These are phyloP conservation scores for Platygyra sinensis DNA, from an alignment of 64 coral and sea anemone genomes.

Conservation along the genomic window DNA sequence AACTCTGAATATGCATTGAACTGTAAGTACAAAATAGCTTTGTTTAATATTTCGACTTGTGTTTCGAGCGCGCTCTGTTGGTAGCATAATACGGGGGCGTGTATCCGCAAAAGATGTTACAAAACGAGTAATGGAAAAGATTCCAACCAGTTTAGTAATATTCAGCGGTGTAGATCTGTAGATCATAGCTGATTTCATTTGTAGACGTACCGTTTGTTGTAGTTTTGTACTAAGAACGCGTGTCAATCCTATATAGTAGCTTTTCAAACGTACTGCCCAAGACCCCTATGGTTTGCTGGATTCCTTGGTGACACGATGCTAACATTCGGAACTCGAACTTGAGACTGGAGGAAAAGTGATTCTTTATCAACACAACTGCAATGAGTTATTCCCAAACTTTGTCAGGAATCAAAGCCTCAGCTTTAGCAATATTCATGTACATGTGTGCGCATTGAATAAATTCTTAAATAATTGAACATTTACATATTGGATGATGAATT, in stretches of 20 bases:
- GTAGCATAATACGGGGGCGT: background rate
- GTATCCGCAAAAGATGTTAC: background rate
- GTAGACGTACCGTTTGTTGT: background rate
- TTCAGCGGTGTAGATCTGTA: background rate
- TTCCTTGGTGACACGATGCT: too few relatives aligned
- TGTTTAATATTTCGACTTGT: background rate
- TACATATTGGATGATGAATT: background rate
- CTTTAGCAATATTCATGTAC: background rate
- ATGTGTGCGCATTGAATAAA: background rate
- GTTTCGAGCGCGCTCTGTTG: background rate
- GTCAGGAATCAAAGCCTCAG: background rate
- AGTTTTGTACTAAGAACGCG: background rate
- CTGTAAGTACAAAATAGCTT: constrained; percentile 1
- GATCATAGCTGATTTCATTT: background rate
- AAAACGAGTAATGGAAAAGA: too few relatives aligned
- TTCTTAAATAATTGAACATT: background rate
- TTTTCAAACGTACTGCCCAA: background rate
- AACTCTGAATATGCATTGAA: constrained; percentile 4
- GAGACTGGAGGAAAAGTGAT: too few relatives aligned
- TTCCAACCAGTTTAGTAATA: too few relatives aligned
- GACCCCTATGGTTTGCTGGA: too few relatives aligned
- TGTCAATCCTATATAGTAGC: too few relatives aligned
- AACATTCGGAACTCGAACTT: too few relatives aligned
- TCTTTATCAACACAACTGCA: background rate
- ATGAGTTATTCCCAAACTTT: background rate